Percentiles rank a stretch among this genome's conserved stretches.
These are phyloP conservation scores for Falco punctatus DNA, from an alignment of 2,113 vertebrate genomes.

Conservation along the genomic window DNA sequence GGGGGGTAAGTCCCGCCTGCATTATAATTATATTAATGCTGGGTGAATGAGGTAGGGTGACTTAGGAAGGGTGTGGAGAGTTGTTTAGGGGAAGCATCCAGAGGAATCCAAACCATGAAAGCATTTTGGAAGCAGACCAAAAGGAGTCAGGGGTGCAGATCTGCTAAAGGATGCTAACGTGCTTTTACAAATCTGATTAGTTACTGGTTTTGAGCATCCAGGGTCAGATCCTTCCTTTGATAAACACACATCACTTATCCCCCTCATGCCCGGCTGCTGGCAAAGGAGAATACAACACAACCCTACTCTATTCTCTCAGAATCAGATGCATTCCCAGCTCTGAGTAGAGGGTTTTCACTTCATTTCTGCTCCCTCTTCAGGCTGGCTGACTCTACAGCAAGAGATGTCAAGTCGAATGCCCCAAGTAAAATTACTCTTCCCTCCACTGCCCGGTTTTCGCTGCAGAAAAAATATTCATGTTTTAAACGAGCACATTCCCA, in stretches of 20 bases:
- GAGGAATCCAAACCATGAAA: background rate
- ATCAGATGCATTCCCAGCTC: background rate
- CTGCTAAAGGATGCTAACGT: background rate
- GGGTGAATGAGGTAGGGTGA: background rate
- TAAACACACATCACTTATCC: background rate
- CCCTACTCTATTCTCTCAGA: background rate
- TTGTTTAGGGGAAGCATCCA: background rate
- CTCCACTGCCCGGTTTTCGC: rapidly evolving
- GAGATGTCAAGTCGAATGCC: rapidly evolving
- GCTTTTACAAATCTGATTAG: background rate
- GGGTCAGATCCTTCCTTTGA: background rate
- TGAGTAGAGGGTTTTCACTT: background rate
- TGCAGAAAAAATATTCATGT: rapidly evolving
- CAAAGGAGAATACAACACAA: background rate
- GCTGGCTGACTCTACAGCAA: constrained; percentile 24
- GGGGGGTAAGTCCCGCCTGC: background rate
- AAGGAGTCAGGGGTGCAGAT: background rate
- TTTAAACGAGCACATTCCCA: rapidly evolving
- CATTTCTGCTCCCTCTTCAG: constrained; percentile 54
- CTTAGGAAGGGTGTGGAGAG: background rate
- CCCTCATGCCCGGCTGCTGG: background rate
- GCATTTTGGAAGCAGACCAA: background rate
- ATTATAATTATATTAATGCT: background rate
- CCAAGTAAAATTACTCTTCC: rapidly evolving
- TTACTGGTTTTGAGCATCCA: constrained; percentile 13